Percentiles rank a stretch among this genome's conserved stretches.
Conservation (phyloP, 1,140 invertebrate genomes). For the Apis cerana region DNA sequence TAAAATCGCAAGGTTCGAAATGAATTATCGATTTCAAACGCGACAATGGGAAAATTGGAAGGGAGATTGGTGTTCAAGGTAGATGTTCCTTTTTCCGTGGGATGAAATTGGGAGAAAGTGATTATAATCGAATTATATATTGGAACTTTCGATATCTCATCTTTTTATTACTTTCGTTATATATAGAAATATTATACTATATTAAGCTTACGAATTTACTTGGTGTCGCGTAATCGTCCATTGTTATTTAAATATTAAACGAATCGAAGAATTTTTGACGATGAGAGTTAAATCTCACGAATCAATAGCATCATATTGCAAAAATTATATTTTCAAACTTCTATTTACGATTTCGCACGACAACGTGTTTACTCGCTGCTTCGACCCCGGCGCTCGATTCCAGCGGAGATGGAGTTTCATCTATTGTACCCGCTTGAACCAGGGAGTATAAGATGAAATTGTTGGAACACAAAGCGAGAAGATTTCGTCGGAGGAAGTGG, state of each 20-base stretch:
- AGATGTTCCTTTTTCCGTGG: not conserved
- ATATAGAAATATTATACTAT: no score
- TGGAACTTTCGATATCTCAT: not conserved
- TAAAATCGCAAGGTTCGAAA: not conserved
- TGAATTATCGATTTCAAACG: not conserved
- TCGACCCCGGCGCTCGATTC: not conserved
- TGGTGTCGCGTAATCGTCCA: no score
- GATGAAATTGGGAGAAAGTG: not conserved
- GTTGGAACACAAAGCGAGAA: not conserved
- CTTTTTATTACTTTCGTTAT: no score
- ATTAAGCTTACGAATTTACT: no score
- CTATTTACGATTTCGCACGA: not conserved
- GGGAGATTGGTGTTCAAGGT: not conserved
- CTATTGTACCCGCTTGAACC: not conserved
- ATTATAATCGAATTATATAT: not conserved
- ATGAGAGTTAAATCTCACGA: no score
- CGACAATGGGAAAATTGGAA: not conserved
- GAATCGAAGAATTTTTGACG: no score
- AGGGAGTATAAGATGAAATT: slow-evolving; percentile 4
- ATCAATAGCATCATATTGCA: no score
- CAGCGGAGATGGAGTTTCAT: not conserved
- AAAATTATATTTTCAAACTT: no score
- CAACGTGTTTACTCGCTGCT: not conserved
- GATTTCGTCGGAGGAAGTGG: not conserved
- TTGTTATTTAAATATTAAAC: no score